phyloP scores from a whole-genome alignment of 2,888 invertebrate species.

The Limnephilus lunatus region DNA sequence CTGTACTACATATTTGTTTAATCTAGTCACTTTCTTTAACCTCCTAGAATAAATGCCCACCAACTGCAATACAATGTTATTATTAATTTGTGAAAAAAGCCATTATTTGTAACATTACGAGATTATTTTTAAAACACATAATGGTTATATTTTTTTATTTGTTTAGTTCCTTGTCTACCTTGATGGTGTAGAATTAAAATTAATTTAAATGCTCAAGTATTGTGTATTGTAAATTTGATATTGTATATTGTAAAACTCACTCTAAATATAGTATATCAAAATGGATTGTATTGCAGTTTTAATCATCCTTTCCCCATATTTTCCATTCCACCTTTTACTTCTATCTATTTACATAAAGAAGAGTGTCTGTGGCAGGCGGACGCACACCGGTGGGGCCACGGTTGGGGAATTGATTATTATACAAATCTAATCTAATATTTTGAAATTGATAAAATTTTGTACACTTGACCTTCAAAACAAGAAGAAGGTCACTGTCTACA shows the following conservation, averaged over 20 bases:
- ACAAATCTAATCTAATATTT: no score
- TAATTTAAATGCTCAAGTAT: constrained; percentile 53
- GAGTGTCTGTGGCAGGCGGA: no score
- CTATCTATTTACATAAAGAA: neutral
- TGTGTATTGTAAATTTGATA: constrained; percentile 42
- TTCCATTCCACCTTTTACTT: constrained; percentile 62
- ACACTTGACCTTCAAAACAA: no score
- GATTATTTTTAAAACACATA: constrained; percentile 4
- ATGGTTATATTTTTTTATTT: neutral
- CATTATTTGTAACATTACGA: constrained; percentile 13
- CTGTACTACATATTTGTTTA: neutral
- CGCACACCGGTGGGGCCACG: no score
- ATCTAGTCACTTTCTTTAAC: constrained; percentile 32
- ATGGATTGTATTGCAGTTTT: constrained; percentile 79
- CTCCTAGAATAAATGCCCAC: neutral
- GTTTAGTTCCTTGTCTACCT: constrained; percentile 30
- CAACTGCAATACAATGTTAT: constrained; percentile 55
- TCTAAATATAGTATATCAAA: constrained; percentile 66
- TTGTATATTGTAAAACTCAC: constrained; percentile 57
- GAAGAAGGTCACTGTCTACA: no score
- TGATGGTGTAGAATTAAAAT: constrained; percentile 35
- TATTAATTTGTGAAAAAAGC: neutral
- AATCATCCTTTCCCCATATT: constrained; percentile 69
- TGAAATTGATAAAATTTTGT: no score
- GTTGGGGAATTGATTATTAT: no score